phyloP scores from a whole-genome alignment of 1,140 invertebrate species.

The Caenorhabditis inopinata region DNA sequence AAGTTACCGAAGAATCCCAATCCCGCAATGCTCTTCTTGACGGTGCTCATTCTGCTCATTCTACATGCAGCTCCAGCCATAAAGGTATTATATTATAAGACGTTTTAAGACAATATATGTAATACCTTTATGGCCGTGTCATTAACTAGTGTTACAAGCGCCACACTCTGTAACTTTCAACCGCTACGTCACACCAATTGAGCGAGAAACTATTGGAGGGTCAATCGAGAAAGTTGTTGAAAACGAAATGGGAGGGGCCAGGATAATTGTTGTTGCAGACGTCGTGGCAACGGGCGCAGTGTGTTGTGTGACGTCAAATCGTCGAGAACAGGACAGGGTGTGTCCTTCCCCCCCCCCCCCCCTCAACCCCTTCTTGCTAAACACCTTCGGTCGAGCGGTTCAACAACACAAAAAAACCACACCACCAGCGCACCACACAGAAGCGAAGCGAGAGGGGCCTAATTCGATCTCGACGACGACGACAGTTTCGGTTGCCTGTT shows the following conservation, averaged over 20 bases:
- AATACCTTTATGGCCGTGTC: too few species aligned
- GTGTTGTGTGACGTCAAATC: conserved; percentile 15
- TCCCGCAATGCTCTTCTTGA: too few species aligned
- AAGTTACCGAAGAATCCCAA: too few species aligned
- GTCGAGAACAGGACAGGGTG: conserved; percentile 18
- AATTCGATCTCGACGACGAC: conserved; percentile 18
- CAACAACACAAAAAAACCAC: conserved; percentile 30
- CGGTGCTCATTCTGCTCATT: too few species aligned
- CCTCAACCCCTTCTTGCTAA: background rate
- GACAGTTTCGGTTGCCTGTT: conserved; percentile 15
- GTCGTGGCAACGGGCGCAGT: conserved; percentile 10
- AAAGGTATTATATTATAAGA: too few species aligned
- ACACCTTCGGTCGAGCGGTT: conserved; percentile 24
- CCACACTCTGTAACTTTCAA: background rate
- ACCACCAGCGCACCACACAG: too few species aligned
- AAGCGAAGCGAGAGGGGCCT: background rate
- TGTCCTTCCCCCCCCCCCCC: background rate
- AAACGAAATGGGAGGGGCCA: background rate
- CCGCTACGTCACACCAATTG: conserved; percentile 11
- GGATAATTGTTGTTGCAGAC: conserved; percentile 31
- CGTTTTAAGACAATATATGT: too few species aligned
- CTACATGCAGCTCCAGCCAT: too few species aligned
- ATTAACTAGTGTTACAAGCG: too few species aligned
- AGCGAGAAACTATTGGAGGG: background rate
- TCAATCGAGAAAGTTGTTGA: conserved; percentile 28